Evolutionary conservation across 2,113 vertebrate genomes (phyloP).

Genomic region (Sander lucioperca): DNA sequence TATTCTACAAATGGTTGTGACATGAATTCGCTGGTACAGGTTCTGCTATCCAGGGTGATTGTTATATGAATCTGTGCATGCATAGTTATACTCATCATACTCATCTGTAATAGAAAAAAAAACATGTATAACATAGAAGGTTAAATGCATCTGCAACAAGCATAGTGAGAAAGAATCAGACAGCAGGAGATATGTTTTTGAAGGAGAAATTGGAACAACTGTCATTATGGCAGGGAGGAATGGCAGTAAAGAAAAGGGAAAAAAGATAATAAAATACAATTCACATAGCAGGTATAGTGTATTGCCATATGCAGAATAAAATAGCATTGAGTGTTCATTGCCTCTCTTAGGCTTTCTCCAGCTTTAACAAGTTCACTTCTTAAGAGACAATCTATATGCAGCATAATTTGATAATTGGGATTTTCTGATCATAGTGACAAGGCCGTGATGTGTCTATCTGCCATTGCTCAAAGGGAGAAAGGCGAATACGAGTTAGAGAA

Average conservation of each 20-base stretch:
- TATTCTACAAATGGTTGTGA: neutral
- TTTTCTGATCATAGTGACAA: constrained; percentile 10
- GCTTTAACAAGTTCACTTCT: constrained; percentile 2
- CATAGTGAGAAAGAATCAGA: neutral
- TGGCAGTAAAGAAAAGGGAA: neutral
- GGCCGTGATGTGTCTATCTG: neutral
- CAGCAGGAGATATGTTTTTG: neutral
- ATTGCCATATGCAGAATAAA: neutral
- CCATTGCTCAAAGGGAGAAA: neutral
- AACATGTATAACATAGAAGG: neutral
- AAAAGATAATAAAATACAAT: neutral
- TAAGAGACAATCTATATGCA: neutral
- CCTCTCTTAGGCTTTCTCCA: neutral
- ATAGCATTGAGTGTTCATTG: neutral
- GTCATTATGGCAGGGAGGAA: neutral
- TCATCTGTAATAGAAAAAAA: neutral
- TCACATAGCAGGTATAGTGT: neutral
- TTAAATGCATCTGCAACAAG: constrained; percentile 1
- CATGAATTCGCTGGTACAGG: neutral
- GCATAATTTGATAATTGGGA: constrained; percentile 1
- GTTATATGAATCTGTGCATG: neutral
- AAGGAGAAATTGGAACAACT: neutral
- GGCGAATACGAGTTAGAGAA: neutral
- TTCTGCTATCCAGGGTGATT: neutral
- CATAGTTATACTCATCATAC: neutral